These are phyloP conservation scores for Marcusenius ussheri DNA, from an alignment of 2,113 vertebrate genomes.

Conservation along the genomic window DNA sequence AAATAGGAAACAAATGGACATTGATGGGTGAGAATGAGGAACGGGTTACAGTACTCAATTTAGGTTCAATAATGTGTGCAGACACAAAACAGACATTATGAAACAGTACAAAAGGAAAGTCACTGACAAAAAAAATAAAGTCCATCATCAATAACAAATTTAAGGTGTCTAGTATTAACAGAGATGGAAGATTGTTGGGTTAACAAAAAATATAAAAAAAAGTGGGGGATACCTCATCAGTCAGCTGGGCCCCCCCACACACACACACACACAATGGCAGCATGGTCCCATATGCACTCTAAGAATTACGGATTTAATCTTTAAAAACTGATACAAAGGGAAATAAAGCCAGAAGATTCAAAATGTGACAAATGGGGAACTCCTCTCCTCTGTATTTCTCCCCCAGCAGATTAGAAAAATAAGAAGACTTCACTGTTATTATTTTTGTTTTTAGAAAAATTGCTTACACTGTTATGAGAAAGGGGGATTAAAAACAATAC, in stretches of 20 bases:
- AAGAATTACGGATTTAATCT: neutral
- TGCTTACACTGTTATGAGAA: neutral
- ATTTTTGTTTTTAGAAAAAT: neutral
- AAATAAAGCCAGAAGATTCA: neutral
- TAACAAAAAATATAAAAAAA: neutral
- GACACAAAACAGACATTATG: slow-evolving; percentile 79
- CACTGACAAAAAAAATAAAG: slow-evolving; percentile 60
- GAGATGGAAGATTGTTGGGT: slow-evolving; percentile 30
- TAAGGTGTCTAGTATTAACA: slow-evolving; percentile 69
- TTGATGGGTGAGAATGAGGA: slow-evolving; percentile 46
- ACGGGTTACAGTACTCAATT: slow-evolving; percentile 63
- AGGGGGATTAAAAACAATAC: neutral
- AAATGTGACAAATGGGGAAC: neutral
- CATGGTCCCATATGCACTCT: slow-evolving; percentile 27
- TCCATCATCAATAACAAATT: slow-evolving; percentile 64
- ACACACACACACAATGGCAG: slow-evolving; percentile 8
- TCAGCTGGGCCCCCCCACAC: neutral
- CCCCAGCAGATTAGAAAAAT: neutral
- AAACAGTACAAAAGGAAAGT: slow-evolving; percentile 89
- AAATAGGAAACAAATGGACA: slow-evolving; percentile 40
- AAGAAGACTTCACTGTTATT: neutral
- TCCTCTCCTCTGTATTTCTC: neutral
- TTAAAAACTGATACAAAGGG: neutral
- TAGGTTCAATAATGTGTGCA: slow-evolving; percentile 98
- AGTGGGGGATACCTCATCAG: neutral